Evolutionary conservation across 2,797 vertebrate species (phyloP).

Genomic region (Spinibarbus caldwelli): DNA sequence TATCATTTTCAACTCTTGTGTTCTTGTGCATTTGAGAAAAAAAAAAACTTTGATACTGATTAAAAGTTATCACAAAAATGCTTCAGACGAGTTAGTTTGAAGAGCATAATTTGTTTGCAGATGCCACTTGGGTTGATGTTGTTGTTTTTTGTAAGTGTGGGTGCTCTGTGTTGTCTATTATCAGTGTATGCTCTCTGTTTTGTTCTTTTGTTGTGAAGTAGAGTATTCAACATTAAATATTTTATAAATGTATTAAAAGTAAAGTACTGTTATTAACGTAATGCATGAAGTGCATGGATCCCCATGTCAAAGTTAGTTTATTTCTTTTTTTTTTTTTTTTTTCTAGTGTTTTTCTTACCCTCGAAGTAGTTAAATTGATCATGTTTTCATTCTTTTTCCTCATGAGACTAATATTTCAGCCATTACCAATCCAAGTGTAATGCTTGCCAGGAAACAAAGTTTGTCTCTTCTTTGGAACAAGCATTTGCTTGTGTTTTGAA

Average conservation of each 20-base stretch:
- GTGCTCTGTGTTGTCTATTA: background rate
- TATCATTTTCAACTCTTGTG: background rate
- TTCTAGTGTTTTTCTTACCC: background rate
- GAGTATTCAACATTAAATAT: background rate
- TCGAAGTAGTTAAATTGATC: background rate
- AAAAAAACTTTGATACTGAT: too few species aligned
- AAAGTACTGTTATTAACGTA: background rate
- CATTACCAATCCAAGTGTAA: background rate
- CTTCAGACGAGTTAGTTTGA: background rate
- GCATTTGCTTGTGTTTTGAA: conserved; percentile 23
- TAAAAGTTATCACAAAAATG: background rate
- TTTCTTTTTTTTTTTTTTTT: background rate
- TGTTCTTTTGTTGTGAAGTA: background rate
- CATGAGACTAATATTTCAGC: conserved; percentile 15
- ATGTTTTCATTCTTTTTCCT: background rate
- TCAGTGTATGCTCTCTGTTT: background rate
- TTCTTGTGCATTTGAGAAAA: too few species aligned
- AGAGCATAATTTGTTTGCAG: background rate
- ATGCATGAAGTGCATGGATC: background rate
- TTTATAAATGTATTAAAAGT: background rate
- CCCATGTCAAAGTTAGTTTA: background rate
- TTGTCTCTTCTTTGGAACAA: conserved; percentile 1
- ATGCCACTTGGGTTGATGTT: background rate
- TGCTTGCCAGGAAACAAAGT: conserved; percentile 6
- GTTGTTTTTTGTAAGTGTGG: background rate